Conservation (phyloP, 2,797 vertebrate species). For the Glossophaga mutica region DNA sequence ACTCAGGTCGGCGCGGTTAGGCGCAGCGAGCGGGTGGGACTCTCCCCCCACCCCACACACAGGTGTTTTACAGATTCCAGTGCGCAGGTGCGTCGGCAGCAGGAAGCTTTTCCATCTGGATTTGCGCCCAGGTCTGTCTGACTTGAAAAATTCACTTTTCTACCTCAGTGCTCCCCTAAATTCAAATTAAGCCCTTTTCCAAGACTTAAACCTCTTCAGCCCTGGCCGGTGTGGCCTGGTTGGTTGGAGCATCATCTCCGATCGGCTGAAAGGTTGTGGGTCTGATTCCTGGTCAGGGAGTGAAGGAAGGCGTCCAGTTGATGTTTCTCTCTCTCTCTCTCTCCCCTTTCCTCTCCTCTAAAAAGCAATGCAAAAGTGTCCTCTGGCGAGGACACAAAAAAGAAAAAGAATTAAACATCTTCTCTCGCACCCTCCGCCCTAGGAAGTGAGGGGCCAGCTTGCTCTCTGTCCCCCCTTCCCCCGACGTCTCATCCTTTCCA, state of each 20-base stretch:
- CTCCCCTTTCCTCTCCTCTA: too few relatives aligned
- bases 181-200: not conserved
- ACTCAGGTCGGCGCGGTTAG: fast-evolving
- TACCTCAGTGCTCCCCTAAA: not conserved
- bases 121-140: not conserved
- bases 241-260: too few relatives aligned
- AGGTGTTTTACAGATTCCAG: not conserved
- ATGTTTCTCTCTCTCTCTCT: too few relatives aligned
- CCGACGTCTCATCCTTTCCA: not conserved
- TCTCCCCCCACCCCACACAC: too few relatives aligned
- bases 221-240: too few relatives aligned
- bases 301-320: too few relatives aligned
- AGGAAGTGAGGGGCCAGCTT: not conserved
- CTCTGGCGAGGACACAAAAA: too few relatives aligned
- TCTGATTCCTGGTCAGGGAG: too few relatives aligned
- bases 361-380: too few relatives aligned
- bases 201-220: not conserved
- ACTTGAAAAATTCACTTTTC: not conserved
- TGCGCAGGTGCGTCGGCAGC: too few relatives aligned
- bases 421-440: too few relatives aligned
- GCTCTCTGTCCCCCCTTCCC: not conserved
- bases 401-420: not conserved
- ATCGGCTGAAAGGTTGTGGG: too few relatives aligned
- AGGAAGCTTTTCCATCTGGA: not conserved
- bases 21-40: fast-evolving